Conservation (phyloP, 2,113 vertebrate genomes). For the Sander lucioperca region DNA sequence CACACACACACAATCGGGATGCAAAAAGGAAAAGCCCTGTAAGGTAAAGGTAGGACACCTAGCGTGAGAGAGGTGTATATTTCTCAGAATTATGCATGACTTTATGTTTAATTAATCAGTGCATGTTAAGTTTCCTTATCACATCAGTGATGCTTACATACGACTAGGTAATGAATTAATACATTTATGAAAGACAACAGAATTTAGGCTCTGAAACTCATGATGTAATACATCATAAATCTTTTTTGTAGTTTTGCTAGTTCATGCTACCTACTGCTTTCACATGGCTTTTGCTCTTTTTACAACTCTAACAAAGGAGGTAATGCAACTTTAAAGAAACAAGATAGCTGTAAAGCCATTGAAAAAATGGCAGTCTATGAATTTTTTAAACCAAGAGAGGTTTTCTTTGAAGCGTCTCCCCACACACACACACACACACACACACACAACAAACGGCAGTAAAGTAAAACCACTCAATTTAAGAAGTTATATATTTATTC, state of each 20-base stretch:
- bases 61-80: too few species aligned
- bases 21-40: too few species aligned
- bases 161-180: constrained; percentile 21
- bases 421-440: not conserved
- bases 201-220: not conserved
- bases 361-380: constrained; percentile 46
- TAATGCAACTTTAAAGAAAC: constrained; percentile 43
- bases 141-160: constrained; percentile 16
- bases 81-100: too few species aligned
- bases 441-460: not conserved
- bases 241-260: not conserved
- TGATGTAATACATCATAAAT: not conserved
- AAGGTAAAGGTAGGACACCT: too few species aligned
- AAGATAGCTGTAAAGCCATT: constrained; percentile 5
- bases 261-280: not conserved
- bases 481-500: constrained; percentile 69
- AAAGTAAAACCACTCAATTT: constrained; percentile 30
- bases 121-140: not conserved
- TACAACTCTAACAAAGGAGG: not conserved
- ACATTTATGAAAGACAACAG: constrained; percentile 1
- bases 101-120: too few species aligned
- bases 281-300: not conserved
- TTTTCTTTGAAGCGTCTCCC: constrained; percentile 22
- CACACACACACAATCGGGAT: too few species aligned
- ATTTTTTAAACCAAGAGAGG: constrained; percentile 59